These are phyloP conservation scores for Pocota personata DNA, from an alignment of 2,888 invertebrate species.

Conservation along the genomic window DNA sequence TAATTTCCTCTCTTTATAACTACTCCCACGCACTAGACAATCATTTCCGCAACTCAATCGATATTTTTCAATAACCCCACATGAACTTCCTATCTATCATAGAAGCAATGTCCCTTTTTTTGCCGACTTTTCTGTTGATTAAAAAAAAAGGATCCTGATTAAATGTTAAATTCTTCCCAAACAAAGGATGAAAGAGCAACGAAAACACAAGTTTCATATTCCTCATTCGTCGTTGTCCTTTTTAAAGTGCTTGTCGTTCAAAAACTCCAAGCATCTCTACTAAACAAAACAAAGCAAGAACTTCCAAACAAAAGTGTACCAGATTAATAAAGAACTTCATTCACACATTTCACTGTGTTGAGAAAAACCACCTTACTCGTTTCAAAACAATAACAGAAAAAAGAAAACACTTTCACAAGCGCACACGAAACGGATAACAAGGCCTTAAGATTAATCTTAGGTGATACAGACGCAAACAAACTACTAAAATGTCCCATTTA, in stretches of 20 bases:
- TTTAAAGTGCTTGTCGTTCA: not conserved
- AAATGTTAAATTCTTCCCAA: constrained; percentile 28
- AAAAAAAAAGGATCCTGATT: constrained; percentile 31
- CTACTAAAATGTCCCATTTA: constrained; percentile 8
- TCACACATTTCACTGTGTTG: constrained; percentile 14
- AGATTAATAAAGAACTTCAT: not conserved
- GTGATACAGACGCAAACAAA: constrained; percentile 10
- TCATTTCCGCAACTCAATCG: not conserved
- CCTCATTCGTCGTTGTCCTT: not conserved
- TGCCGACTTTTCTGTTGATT: not conserved
- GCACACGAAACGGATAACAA: not conserved
- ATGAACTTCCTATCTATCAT: not conserved
- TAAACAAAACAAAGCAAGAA: not conserved
- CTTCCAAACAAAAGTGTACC: not conserved
- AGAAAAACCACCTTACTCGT: not conserved
- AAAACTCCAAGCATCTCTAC: not conserved
- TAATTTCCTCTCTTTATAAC: not conserved
- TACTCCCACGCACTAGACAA: not conserved
- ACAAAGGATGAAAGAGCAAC: constrained; percentile 16
- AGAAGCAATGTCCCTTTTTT: not conserved
- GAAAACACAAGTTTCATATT: not conserved
- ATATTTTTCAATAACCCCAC: not conserved
- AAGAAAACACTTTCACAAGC: not conserved
- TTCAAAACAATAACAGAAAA: not conserved
- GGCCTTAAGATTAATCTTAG: constrained; percentile 23